Conservation (phyloP, 2,113 vertebrate species). For the Thryonomys swinderianus region DNA sequence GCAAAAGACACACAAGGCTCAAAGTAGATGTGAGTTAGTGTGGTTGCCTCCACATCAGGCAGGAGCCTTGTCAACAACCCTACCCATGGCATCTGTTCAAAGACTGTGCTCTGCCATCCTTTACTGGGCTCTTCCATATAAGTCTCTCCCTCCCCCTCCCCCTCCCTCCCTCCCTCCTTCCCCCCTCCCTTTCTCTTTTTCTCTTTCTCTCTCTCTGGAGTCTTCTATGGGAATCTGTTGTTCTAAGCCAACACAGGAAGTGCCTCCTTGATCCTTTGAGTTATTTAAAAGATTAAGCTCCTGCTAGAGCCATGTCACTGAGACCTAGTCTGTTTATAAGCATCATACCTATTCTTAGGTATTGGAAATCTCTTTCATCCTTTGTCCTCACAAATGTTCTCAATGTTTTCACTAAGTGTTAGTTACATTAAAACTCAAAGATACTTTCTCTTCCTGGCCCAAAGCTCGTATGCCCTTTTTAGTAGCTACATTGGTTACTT, state of each 20-base stretch:
- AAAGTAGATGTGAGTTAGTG: not conserved
- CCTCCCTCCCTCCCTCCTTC: too few relatives aligned
- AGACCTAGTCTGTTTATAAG: not conserved
- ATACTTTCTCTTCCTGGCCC: not conserved
- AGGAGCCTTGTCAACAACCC: not conserved
- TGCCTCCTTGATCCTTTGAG: not conserved
- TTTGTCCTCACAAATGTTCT: not conserved
- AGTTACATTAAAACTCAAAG: not conserved
- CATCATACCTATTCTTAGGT: not conserved
- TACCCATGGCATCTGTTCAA: not conserved
- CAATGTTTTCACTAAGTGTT: too few relatives aligned
- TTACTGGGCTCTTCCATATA: not conserved
- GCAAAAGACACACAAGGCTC: too few relatives aligned
- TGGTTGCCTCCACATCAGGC: not conserved
- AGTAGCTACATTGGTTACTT: too few relatives aligned
- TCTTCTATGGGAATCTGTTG: not conserved
- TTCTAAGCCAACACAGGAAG: not conserved
- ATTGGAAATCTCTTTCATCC: not conserved
- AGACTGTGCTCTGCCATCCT: not conserved
- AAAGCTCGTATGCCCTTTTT: conserved; percentile 3
- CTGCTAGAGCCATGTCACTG: not conserved
- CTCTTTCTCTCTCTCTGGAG: not conserved
- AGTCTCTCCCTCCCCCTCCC: too few relatives aligned
- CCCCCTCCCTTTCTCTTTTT: too few relatives aligned
- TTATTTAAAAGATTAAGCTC: not conserved